Conservation (phyloP, 2,113 vertebrate species). For the Rhagologus leucostigma region DNA sequence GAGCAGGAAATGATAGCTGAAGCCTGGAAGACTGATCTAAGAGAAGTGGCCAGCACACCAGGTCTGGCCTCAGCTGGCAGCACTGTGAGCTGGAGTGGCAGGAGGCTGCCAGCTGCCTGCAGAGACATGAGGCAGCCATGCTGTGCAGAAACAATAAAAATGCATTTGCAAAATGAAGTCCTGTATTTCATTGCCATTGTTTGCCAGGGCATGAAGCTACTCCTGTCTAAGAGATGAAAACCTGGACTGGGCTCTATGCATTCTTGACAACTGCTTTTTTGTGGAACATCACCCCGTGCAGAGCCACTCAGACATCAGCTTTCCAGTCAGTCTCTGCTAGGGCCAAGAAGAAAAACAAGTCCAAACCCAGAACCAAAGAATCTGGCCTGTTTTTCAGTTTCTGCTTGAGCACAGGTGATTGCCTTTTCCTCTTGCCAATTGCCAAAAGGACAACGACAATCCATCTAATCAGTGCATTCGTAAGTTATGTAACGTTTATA, state of each 20-base stretch:
- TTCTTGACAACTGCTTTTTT: neutral
- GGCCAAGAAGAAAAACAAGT: neutral
- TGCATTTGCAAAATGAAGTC: neutral
- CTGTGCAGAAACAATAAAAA: neutral
- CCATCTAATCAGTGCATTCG: accelerated
- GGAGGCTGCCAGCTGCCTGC: neutral
- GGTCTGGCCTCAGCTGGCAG: neutral
- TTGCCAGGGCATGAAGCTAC: neutral
- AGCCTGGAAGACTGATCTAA: neutral
- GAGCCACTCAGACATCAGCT: neutral
- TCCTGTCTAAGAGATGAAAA: neutral
- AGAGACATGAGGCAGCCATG: accelerated
- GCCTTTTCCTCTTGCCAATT: neutral
- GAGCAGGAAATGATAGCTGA: neutral
- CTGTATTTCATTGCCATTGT: neutral
- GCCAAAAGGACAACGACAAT: neutral
- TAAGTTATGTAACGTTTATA: accelerated
- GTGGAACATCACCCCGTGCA: neutral
- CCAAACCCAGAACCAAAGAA: neutral
- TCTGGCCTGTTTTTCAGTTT: neutral
- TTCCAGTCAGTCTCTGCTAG: neutral
- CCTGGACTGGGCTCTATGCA: neutral
- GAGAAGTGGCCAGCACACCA: neutral
- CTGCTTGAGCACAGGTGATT: neutral
- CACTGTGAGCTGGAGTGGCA: neutral